Base-by-base conservation (phyloP, 2,888 invertebrate genomes). In the Eutolmus rufibarbis region DNA sequence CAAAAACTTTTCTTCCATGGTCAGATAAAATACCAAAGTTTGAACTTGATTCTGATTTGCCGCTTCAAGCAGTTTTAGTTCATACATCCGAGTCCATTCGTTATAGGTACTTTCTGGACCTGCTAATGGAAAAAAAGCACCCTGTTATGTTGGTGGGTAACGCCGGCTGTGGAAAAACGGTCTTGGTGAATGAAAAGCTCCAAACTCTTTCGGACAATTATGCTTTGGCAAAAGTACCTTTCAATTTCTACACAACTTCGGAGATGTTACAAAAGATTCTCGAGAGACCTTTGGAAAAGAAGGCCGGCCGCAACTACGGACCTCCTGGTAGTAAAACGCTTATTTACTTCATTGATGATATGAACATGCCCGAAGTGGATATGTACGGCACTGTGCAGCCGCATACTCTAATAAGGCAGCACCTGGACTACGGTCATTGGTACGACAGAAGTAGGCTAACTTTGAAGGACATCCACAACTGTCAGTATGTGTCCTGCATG, bases 401-500 rank as follows among this genome's bases (percentile, higher is more conserved):
- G 0, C 98, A 99, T 91, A 99, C 98, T 0, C 93, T 99, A 86
- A 98, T 99, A 89, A 94, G 98, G 1, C 99, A 99, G 91, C 98
- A 98, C 93, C 93, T 99, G 91, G 99, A 99, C 92, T 99, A 99
- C 91, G 96, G 96, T 82, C 98, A 99, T 92, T 99, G 99, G 98
- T 95, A 97, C 91, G 97, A 99, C 91, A 94, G 99, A 56, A 96
- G 96, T 74, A 97, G 97, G 91, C 93, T 99, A 31, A 94, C 96
- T 0, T 92, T 98, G 14, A 99, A 99, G 93, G 98, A 99, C 89
- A 98, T 99, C 88, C 98, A 98, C 92, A 98, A 98, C 91, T 98
- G 98, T 88, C 99, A 99, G 92, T 99, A 99, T 91, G 96, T 99
- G 16, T 96, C 98, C 46, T 98, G 98, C 91, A 99, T 99, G 98